These are phyloP conservation scores for Microctonus aethiopoides DNA, from an alignment of 2,888 invertebrate species.

Conservation along the genomic window DNA sequence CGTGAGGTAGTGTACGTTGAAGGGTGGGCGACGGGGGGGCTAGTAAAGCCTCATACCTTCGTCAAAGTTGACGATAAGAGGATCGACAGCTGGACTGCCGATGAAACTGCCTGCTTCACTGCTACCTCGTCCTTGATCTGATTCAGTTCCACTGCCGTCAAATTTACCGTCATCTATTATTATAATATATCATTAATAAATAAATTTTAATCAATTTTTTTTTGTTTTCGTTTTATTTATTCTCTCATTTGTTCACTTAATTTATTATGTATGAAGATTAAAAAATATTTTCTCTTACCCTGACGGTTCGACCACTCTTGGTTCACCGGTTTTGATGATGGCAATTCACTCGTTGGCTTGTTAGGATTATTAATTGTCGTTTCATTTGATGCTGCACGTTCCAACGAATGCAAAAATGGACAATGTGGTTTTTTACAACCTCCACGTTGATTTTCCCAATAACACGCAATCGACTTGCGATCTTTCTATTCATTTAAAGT, in stretches of 20 bases:
- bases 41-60: slow-evolving; percentile 86
- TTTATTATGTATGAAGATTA: neutral
- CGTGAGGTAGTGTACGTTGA: slow-evolving; percentile 66
- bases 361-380: slow-evolving; percentile 53
- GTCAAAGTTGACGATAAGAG: slow-evolving; percentile 82
- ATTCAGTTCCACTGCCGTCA: slow-evolving; percentile 62
- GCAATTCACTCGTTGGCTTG: slow-evolving; percentile 49
- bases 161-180: slow-evolving; percentile 59
- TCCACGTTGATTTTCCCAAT: slow-evolving; percentile 87
- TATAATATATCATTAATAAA: neutral
- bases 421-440: slow-evolving; percentile 89
- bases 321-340: slow-evolving; percentile 54
- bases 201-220: neutral
- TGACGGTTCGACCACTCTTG: slow-evolving; percentile 62
- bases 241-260: too few species aligned
- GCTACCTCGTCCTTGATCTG: slow-evolving; percentile 63
- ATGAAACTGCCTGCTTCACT: slow-evolving; percentile 64
- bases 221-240: neutral
- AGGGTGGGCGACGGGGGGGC: slow-evolving; percentile 67
- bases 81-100: slow-evolving; percentile 72
- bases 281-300: slow-evolving; percentile 48
- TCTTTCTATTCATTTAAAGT: slow-evolving; percentile 74
- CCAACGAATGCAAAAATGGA: slow-evolving; percentile 78
- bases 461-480: slow-evolving; percentile 84
- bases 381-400: slow-evolving; percentile 46